Percentiles rank a stretch among this genome's conserved stretches.
Conservation (phyloP, 2,797 vertebrate species). For the Eptatretus atami region DNA sequence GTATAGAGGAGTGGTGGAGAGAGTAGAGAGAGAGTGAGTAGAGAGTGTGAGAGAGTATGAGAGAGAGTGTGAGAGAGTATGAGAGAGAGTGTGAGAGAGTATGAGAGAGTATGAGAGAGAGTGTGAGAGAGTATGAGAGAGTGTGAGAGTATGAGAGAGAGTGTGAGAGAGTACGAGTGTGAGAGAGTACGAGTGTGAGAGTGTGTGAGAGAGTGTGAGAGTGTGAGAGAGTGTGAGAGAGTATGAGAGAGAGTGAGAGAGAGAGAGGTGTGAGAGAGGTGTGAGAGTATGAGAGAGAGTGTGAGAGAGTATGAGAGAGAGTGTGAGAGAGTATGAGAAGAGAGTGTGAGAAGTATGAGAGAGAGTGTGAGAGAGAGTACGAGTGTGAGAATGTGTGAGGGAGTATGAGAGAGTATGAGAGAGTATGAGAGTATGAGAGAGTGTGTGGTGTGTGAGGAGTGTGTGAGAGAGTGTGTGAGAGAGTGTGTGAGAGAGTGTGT, state of each 20-base stretch:
- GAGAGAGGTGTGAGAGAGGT: background rate
- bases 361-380: too few species aligned
- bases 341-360: background rate
- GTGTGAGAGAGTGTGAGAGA: too few species aligned
- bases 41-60: background rate
- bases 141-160: background rate
- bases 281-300: background rate
- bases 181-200: too few species aligned
- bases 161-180: too few species aligned
- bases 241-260: background rate
- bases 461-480: background rate
- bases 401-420: background rate
- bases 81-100: background rate
- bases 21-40: background rate
- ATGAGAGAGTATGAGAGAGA: background rate
- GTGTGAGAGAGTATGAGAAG: background rate
- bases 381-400: background rate
- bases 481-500: background rate
- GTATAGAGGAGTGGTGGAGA: background rate
- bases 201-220: slow-evolving; percentile 3
- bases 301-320: background rate
- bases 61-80: background rate
- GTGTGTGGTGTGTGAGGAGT: background rate
- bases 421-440: background rate
- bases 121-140: background rate